Conservation (phyloP, 2,888 invertebrate genomes). For the Cheiracanthium punctorium region DNA sequence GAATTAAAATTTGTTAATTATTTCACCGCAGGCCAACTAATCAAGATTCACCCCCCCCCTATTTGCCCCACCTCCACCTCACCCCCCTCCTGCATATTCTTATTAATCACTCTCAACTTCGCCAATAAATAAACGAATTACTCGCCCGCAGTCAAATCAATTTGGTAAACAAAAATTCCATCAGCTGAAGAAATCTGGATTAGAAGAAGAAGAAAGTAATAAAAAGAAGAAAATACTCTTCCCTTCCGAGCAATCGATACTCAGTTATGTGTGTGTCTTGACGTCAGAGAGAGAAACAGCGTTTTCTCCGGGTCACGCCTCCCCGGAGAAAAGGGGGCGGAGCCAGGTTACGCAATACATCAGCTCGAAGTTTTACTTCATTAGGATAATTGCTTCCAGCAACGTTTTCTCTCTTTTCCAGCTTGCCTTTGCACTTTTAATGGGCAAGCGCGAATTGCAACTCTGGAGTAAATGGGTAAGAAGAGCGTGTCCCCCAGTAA, state of each 20-base stretch:
- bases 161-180: constrained; percentile 22
- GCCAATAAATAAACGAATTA: constrained; percentile 6
- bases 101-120: constrained; percentile 3
- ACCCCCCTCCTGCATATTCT: background rate
- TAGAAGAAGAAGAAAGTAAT: too few relatives aligned
- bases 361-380: constrained; percentile 54
- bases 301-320: constrained; percentile 31
- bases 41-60: too few relatives aligned
- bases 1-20: constrained; percentile 19
- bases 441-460: constrained; percentile 14
- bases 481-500: constrained; percentile 14
- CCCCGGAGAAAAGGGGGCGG: background rate
- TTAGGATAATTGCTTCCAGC: constrained; percentile 56
- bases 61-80: too few relatives aligned
- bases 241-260: constrained; percentile 16
- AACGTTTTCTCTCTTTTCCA: constrained; percentile 46
- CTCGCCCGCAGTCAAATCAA: constrained; percentile 8
- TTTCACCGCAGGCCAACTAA: background rate
- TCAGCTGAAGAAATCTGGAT: constrained; percentile 5
- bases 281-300: constrained; percentile 22
- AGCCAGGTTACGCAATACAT: constrained; percentile 35
- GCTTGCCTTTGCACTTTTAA: constrained; percentile 43
- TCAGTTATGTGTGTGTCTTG: background rate
- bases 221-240: background rate
- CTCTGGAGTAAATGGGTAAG: constrained; percentile 23